Evolutionary conservation across 2,113 vertebrate species (phyloP), one percentile per base, ranked within the genome.

Genomic region (Perognathus longimembris): DNA sequence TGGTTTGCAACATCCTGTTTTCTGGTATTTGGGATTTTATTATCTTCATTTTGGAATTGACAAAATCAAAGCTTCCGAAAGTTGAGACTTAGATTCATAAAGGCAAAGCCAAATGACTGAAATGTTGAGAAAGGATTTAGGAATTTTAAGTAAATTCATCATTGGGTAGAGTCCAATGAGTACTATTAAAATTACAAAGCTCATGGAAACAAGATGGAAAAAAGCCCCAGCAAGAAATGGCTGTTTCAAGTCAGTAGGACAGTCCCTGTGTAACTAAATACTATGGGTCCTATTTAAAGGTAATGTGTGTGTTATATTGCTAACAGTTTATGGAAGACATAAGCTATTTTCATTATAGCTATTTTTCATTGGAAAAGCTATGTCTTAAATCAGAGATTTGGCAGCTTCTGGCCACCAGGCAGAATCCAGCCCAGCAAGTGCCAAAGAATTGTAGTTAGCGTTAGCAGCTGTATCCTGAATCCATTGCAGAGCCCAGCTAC

Each of bases 241-340:
- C 75, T 83, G 50, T 85, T 95, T 80, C 81, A 77, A 94, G 61
- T 91, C 78, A 79, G 38, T 30, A 32, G 92, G 89, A 81, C 70
- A 78, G 66, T 64, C 61, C 40, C 76, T 98, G 98, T 75, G 98
- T 99, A 97, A 99, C 98, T 95, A 99, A 99, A 96, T 98, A 99
- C 97, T 99, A 97, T 3, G 98, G 98, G 96, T 99, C 98, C 24
- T 99, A 98, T 96, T 98, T 99, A 97, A 99, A 99, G 98, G 98
- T 99, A 98, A 96, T 36, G 59, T 93, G 81, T 94, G 57, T 57
- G 84, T 95, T 90, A 89, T 74, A 93, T 90, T 92, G 88, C 92
- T 96, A 88, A 88, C 76, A 92, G 79, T 95, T 96, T 95, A 84
- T 95, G 86, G 92, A 94, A 96, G 93, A 95, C 95, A 92, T 92